These are phyloP conservation scores for Drosophila histrio DNA, from an alignment of 2,888 invertebrate species.

Conservation along the genomic window DNA sequence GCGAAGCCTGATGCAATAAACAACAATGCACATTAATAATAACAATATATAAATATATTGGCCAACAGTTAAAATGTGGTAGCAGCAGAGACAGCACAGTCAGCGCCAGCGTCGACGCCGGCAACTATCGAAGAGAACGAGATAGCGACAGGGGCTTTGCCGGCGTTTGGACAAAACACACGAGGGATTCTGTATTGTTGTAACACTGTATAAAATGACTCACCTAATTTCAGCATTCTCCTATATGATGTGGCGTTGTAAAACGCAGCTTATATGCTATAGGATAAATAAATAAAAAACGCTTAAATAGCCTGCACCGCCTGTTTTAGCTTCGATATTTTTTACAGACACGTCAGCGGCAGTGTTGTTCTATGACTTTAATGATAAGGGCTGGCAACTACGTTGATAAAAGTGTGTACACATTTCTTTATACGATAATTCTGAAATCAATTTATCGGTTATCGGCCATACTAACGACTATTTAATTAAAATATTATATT, in stretches of 20 bases:
- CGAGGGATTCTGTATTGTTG: not conserved
- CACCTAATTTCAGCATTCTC: slow-evolving; percentile 63
- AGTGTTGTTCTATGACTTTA: slow-evolving; percentile 25
- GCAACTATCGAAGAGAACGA: slow-evolving; percentile 42
- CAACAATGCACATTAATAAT: not conserved
- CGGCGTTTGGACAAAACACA: slow-evolving; percentile 55
- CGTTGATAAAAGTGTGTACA: slow-evolving; percentile 2
- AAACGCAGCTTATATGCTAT: slow-evolving; percentile 62
- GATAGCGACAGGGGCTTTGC: slow-evolving; percentile 42
- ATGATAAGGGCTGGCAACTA: slow-evolving; percentile 25
- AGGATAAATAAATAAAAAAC: slow-evolving; percentile 57
- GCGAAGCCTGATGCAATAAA: slow-evolving; percentile 40
- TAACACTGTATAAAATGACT: slow-evolving; percentile 11
- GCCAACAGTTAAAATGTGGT: not conserved
- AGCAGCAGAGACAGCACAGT: not conserved
- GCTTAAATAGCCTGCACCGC: slow-evolving; percentile 61
- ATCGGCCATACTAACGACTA: not conserved
- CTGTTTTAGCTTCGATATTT: slow-evolving; percentile 59
- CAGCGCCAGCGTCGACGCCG: slow-evolving; percentile 37
- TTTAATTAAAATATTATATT: not conserved
- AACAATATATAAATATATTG: not conserved
- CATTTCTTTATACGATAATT: not conserved
- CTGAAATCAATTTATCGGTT: not conserved
- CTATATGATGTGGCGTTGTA: slow-evolving; percentile 48
- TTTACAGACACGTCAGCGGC: slow-evolving; percentile 83